Conservation (phyloP, 2,797 vertebrate species). For the Xyrichtys novacula region DNA sequence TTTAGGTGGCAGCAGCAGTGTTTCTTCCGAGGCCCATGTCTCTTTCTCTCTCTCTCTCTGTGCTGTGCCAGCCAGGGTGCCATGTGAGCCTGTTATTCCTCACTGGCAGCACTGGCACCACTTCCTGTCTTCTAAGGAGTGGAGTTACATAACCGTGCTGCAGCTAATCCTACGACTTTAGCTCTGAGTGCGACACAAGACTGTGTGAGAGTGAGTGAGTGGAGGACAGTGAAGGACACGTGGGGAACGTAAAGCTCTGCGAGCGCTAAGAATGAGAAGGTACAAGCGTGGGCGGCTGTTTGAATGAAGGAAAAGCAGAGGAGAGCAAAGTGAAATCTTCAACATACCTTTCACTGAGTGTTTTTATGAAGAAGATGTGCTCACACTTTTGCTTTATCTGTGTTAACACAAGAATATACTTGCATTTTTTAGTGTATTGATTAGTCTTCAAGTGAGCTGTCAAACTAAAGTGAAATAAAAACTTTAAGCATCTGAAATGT, state of each 20-base stretch:
- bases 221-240: conserved; percentile 65
- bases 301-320: neutral
- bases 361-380: too few relatives aligned
- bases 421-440: too few relatives aligned
- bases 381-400: too few relatives aligned
- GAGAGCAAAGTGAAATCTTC: neutral
- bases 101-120: conserved; percentile 51
- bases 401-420: too few relatives aligned
- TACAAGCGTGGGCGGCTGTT: neutral
- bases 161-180: conserved; percentile 69
- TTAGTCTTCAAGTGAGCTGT: too few relatives aligned
- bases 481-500: too few relatives aligned
- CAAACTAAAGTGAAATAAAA: too few relatives aligned
- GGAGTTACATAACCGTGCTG: conserved; percentile 70
- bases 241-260: conserved; percentile 33
- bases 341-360: neutral
- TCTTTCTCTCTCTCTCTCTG: conserved; percentile 59
- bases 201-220: neutral
- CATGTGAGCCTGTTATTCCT: conserved; percentile 64
- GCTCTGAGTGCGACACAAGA: conserved; percentile 38
- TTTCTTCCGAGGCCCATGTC: conserved; percentile 32
- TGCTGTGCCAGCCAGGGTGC: conserved; percentile 45
- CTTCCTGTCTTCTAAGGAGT: conserved; percentile 68
- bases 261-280: conserved; percentile 3
- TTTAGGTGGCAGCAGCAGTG: conserved; percentile 57